Percentiles rank a stretch among this genome's conserved stretches.
phyloP scores from a whole-genome alignment of 2,113 vertebrate genomes.

The Bostrychus sinensis region DNA sequence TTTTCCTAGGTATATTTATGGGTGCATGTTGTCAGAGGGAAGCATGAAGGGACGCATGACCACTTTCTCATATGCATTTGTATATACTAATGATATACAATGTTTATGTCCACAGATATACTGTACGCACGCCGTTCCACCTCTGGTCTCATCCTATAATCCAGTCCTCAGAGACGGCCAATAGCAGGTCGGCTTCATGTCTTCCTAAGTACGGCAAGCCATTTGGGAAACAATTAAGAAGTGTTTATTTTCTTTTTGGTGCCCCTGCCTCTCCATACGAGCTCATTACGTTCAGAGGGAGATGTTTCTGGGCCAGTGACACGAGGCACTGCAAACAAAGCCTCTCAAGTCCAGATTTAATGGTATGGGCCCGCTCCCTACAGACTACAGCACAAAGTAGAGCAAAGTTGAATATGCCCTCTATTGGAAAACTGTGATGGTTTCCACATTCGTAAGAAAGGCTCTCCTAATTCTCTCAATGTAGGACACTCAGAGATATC shows the following conservation, averaged over 20 bases:
- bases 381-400: background rate
- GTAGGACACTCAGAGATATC: no score
- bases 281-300: background rate
- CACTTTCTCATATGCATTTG: background rate
- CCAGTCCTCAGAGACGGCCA: conserved; percentile 11
- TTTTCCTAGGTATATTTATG: no score
- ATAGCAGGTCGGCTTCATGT: conserved; percentile 4
- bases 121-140: background rate
- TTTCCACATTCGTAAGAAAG: background rate
- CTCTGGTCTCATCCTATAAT: conserved; percentile 7
- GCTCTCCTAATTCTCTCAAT: background rate
- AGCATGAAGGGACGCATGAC: no score
- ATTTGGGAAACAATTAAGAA: conserved; percentile 37
- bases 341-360: background rate
- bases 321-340: conserved; percentile 45
- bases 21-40: no score
- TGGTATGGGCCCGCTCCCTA: background rate
- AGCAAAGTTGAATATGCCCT: background rate
- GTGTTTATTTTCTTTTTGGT: conserved; percentile 24
- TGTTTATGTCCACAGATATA: background rate
- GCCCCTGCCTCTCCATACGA: conserved; percentile 8
- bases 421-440: background rate
- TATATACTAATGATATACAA: background rate
- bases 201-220: conserved; percentile 9
- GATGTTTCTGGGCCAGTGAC: conserved; percentile 19